Evolutionary conservation across 2,888 invertebrate species (phyloP).

Genomic region (Pristionchus mayeri): DNA sequence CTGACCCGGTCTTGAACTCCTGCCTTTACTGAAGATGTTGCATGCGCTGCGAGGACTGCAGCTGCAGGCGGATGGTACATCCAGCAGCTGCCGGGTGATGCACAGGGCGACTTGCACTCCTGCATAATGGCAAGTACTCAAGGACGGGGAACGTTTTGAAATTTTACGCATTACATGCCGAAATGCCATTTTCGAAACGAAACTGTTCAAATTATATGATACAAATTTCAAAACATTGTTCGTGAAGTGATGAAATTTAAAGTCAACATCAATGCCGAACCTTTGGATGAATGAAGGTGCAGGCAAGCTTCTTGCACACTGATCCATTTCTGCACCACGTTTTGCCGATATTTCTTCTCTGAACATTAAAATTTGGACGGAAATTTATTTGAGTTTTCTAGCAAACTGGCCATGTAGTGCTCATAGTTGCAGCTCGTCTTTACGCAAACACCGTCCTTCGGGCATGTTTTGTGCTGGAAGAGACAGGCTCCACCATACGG

Average conservation of each 20-base stretch:
- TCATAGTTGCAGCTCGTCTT: not conserved
- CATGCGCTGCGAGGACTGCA: not conserved
- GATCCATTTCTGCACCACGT: slow-evolving; percentile 6
- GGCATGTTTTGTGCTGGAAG: not conserved
- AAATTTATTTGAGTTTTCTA: not conserved
- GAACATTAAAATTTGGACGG: not conserved
- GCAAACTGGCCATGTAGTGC: not conserved
- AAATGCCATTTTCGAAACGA: not conserved
- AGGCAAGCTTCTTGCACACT: not conserved
- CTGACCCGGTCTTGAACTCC: too few relatives aligned
- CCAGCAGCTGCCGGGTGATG: not conserved
- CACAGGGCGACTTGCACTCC: not conserved
- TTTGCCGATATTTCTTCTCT: not conserved
- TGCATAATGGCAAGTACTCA: too few relatives aligned
- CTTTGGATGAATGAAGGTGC: slow-evolving; percentile 2
- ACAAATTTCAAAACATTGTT: too few relatives aligned
- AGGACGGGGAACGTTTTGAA: not conserved
- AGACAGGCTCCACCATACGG: not conserved
- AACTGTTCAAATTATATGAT: too few relatives aligned
- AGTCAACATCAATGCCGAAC: not conserved
- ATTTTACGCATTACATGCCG: not conserved
- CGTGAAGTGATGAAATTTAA: too few relatives aligned
- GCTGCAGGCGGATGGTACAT: slow-evolving; percentile 9
- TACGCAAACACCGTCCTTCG: not conserved
- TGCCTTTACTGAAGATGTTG: too few relatives aligned